Evolutionary conservation across 2,113 vertebrate species (phyloP), one percentile per base, ranked within the genome.

Genomic region (Podilymbus podiceps): DNA sequence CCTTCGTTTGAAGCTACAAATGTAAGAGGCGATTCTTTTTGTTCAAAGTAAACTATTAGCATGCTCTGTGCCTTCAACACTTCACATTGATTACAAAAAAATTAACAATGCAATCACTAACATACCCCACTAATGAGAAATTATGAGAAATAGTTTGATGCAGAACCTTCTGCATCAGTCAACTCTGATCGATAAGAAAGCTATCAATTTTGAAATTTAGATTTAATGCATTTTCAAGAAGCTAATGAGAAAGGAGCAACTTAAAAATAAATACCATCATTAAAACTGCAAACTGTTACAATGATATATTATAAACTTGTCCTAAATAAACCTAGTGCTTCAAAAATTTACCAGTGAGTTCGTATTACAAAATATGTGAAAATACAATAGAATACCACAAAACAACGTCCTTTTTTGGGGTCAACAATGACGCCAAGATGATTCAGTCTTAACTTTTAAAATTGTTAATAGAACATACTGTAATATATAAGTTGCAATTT

Each of bases 201-300:
- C 95, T 97, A 95, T 94, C 96, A 27, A 90, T 89, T 95, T 94
- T 84, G 91, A 95, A 97, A 95, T 96, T 96, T 93, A 96, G 94
- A 95, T 97, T 98, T 98, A 98, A 97, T 97, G 95, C 87, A 52
- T 97, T 96, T 97, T 89, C 96, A 97, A 96, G 95, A 97, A 97
- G 97, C 96, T 97, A 93, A 91, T 97, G 92, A 98, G 96, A 97
- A 95, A 97, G 93, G 97, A 98, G 96, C 93, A 93, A 97, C 86
- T 97, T 89, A 96, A 97, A 98, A 98, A 97, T 94, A 76, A 97
- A 97, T 97, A 88, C 88, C 96, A 96, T 97, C 97, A 95, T 94
- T 96, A 96, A 94, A 94, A 97, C 94, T 95, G 95, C 93, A 96
- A 96, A 97, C 95, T 96, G 97, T 97, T 97, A 97, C 97, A 97